Conservation (phyloP, 2,113 vertebrate genomes). For the Heterotis niloticus region DNA sequence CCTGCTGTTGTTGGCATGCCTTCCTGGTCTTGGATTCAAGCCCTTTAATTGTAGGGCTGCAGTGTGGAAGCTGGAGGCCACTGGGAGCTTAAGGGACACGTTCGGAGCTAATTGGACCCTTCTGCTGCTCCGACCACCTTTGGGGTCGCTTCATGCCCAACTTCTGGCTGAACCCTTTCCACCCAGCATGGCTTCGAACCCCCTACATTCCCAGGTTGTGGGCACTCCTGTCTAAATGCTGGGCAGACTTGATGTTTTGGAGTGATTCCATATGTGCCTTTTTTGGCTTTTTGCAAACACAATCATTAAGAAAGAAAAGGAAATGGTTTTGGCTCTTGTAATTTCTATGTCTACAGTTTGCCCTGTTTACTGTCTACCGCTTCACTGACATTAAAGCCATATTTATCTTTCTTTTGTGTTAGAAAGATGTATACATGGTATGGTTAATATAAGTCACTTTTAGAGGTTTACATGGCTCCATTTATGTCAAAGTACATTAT, state of each 20-base stretch:
- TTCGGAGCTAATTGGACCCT: background rate
- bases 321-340: background rate
- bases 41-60: conserved; percentile 3
- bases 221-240: background rate
- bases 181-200: background rate
- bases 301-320: background rate
- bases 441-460: too few relatives aligned
- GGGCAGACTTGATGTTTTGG: too few relatives aligned
- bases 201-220: too few relatives aligned
- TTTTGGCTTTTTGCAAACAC: background rate
- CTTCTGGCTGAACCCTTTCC: conserved; percentile 3
- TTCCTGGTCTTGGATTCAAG: background rate
- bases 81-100: background rate
- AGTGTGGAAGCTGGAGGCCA: conserved; percentile 3
- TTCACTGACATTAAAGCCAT: background rate
- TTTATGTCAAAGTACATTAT: too few relatives aligned
- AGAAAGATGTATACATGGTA: too few relatives aligned
- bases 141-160: background rate
- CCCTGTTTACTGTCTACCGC: background rate
- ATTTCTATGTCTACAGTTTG: background rate
- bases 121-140: background rate
- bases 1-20: background rate
- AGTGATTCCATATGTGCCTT: background rate
- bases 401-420: background rate
- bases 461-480: too few relatives aligned